Conservation (phyloP, 2,113 vertebrate genomes). For the Hymenochirus boettgeri region DNA sequence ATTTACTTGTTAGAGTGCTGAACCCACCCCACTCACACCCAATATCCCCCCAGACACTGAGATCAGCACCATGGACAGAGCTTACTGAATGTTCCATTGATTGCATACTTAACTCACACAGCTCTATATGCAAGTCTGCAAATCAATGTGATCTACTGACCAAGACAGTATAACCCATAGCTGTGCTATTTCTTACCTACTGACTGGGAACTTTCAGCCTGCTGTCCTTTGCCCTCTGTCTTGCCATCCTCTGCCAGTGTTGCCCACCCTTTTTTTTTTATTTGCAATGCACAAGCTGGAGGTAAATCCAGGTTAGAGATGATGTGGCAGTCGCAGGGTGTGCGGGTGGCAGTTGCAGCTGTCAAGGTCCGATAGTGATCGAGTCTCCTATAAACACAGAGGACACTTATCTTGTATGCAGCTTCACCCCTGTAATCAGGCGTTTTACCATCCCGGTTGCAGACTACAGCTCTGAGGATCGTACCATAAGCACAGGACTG, state of each 20-base stretch:
- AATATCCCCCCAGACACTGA: not conserved
- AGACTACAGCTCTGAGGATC: constrained; percentile 30
- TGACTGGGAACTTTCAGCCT: constrained; percentile 26
- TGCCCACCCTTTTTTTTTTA: constrained; percentile 32
- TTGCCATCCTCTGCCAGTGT: constrained; percentile 31
- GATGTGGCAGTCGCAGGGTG: not conserved
- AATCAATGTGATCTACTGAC: constrained; percentile 5
- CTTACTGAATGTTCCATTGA: not conserved
- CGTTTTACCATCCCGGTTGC: constrained; percentile 32
- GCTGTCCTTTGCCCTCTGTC: constrained; percentile 26
- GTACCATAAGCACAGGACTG: constrained; percentile 11
- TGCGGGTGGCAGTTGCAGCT: not conserved
- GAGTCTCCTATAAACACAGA: constrained; percentile 12
- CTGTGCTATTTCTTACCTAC: constrained; percentile 23
- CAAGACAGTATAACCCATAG: not conserved
- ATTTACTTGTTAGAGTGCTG: constrained; percentile 42
- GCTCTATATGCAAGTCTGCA: not conserved
- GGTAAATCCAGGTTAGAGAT: constrained; percentile 30
- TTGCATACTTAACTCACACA: not conserved
- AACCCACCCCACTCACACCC: not conserved
- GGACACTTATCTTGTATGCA: constrained; percentile 2
- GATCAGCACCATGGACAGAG: not conserved
- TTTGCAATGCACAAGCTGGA: constrained; percentile 16
- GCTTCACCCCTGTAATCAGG: constrained; percentile 23
- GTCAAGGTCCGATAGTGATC: constrained; percentile 20